These are phyloP conservation scores for Microcebus ravelobensis DNA, from an alignment of 2,113 vertebrate genomes.

Conservation along the genomic window DNA sequence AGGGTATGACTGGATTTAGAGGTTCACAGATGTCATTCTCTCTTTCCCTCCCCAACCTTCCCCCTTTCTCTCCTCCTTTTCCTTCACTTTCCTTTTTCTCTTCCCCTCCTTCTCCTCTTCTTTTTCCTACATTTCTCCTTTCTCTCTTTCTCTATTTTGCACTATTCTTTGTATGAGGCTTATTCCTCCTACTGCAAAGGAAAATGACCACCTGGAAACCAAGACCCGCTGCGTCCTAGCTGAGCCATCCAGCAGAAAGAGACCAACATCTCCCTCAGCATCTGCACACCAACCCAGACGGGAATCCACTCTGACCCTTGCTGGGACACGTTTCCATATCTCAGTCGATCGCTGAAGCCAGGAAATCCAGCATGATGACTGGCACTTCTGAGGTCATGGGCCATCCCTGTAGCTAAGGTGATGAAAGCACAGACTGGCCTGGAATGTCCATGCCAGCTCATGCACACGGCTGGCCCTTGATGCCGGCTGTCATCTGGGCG, in stretches of 20 bases:
- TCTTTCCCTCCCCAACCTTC: neutral
- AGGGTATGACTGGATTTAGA: neutral
- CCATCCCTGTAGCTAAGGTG: neutral
- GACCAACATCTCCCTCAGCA: too few relatives aligned
- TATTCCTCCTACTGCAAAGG: neutral
- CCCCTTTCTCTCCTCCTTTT: accelerated
- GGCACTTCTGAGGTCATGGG: neutral
- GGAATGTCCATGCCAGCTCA: neutral
- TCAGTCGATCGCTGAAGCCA: accelerated
- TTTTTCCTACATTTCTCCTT: too few relatives aligned
- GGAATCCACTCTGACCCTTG: neutral
- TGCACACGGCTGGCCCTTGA: too few relatives aligned
- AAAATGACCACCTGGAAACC: neutral
- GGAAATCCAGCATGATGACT: neutral
- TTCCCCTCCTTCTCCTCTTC: neutral
- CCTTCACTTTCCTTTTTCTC: too few relatives aligned
- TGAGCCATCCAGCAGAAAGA: neutral
- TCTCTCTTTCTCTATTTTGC: too few relatives aligned
- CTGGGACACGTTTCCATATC: neutral
- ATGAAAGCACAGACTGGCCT: too few relatives aligned
- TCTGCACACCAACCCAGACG: neutral
- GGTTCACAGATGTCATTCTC: accelerated
- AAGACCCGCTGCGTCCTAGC: neutral
- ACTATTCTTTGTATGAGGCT: neutral
- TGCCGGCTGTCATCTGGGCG: neutral